Conservation (phyloP, 1,140 invertebrate species). For the Trachymyrmex cornetzi region DNA sequence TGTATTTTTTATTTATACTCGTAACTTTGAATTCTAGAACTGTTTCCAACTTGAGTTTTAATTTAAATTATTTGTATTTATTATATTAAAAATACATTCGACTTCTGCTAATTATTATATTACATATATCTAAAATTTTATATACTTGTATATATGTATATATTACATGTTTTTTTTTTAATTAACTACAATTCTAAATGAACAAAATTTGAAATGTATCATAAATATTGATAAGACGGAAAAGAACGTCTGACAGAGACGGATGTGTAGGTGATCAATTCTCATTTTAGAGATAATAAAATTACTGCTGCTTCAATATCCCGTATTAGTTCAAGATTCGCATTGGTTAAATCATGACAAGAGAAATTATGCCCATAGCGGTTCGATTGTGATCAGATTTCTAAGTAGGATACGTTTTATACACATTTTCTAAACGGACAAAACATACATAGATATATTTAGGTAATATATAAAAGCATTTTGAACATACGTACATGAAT, state of each 20-base stretch:
- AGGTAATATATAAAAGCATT: too few relatives aligned
- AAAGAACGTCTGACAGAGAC: conserved; percentile 54
- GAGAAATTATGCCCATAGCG: not conserved
- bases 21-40: not conserved
- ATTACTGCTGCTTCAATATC: conserved; percentile 41
- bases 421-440: too few relatives aligned
- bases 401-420: too few relatives aligned
- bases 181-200: not conserved
- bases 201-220: not conserved
- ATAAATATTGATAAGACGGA: not conserved
- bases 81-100: not conserved
- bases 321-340: conserved; percentile 29
- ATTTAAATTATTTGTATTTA: not conserved
- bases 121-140: not conserved
- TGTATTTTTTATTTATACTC: not conserved
- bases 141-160: not conserved
- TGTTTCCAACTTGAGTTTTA: not conserved
- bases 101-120: not conserved
- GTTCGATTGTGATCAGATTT: not conserved
- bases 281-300: conserved; percentile 52
- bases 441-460: too few relatives aligned
- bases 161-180: not conserved
- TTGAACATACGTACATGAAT: too few relatives aligned
- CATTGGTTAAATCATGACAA: conserved; percentile 43
- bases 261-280: conserved; percentile 48